Percentiles rank a stretch among this genome's conserved stretches.
These are phyloP conservation scores for Brachyalestes nurse DNA, from an alignment of 2,797 vertebrate species.

Conservation along the genomic window DNA sequence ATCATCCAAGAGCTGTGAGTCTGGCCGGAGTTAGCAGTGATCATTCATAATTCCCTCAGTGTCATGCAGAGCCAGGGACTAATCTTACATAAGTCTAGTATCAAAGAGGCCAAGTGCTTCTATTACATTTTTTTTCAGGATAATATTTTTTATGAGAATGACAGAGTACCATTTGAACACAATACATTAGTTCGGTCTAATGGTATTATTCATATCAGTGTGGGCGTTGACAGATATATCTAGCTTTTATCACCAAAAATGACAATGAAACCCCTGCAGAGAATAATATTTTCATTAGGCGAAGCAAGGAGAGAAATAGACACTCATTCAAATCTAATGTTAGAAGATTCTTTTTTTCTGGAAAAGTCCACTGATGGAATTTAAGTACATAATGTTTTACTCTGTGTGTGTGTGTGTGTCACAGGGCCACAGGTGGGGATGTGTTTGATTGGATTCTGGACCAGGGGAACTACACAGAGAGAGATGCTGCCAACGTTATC, in stretches of 20 bases:
- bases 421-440: slow-evolving; percentile 86
- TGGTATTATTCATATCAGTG: not conserved
- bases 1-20: slow-evolving; percentile 90
- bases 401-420: slow-evolving; percentile 29
- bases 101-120: not conserved
- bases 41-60: slow-evolving; percentile 27
- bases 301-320: not conserved
- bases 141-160: not conserved
- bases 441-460: slow-evolving; percentile 90
- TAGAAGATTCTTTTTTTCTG: too few relatives aligned
- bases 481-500: slow-evolving; percentile 86
- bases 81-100: slow-evolving; percentile 8
- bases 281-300: not conserved
- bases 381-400: slow-evolving; percentile 17
- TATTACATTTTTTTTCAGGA: not conserved
- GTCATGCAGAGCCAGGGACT: slow-evolving; percentile 38
- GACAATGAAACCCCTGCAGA: not conserved
- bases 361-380: slow-evolving; percentile 1
- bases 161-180: slow-evolving; percentile 2
- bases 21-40: slow-evolving; percentile 37
- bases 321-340: not conserved
- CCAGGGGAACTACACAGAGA: slow-evolving; percentile 88
- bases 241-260: not conserved
- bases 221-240: not conserved
- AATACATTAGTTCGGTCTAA: not conserved